phyloP scores from a whole-genome alignment of 2,888 invertebrate genomes.

The Gymnoscelis rufifasciata region DNA sequence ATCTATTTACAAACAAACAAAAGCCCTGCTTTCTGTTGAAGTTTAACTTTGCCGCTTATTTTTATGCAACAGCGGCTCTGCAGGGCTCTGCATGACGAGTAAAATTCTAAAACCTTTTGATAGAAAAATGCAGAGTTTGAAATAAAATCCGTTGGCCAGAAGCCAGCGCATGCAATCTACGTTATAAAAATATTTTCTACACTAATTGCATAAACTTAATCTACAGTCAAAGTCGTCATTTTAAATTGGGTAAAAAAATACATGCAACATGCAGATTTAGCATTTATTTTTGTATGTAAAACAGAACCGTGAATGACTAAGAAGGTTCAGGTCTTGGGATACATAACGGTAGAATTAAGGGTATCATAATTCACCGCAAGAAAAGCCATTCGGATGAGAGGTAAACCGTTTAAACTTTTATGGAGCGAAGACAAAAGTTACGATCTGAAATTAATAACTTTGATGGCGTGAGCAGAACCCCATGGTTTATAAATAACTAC shows the following conservation, averaged over 20 bases:
- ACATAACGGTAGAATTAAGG: slow-evolving; percentile 34
- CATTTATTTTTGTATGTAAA: too few relatives aligned
- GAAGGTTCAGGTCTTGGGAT: slow-evolving; percentile 34
- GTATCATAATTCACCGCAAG: slow-evolving; percentile 23
- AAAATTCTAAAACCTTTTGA: slow-evolving; percentile 14
- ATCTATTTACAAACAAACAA: slow-evolving; percentile 56
- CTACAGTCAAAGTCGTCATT: too few relatives aligned
- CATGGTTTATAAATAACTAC: background rate
- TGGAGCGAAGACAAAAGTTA: slow-evolving; percentile 27
- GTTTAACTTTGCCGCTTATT: slow-evolving; percentile 19
- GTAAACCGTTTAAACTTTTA: slow-evolving; percentile 22
- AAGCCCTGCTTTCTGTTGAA: slow-evolving; percentile 31
- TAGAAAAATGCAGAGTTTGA: slow-evolving; percentile 26
- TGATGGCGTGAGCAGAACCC: slow-evolving; percentile 21
- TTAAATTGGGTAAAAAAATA: background rate
- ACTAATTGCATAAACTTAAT: background rate
- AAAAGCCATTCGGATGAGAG: slow-evolving; percentile 21
- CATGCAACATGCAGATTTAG: too few relatives aligned
- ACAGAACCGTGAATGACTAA: slow-evolving; percentile 31
- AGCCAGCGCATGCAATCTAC: slow-evolving; percentile 38
- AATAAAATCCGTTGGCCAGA: slow-evolving; percentile 41
- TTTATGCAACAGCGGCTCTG: slow-evolving; percentile 12
- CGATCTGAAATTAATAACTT: slow-evolving; percentile 24
- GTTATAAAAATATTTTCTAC: slow-evolving; percentile 3
- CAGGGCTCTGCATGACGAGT: background rate